Base-by-base conservation (phyloP, 1,140 invertebrate species). In the Drosophila repleta region DNA sequence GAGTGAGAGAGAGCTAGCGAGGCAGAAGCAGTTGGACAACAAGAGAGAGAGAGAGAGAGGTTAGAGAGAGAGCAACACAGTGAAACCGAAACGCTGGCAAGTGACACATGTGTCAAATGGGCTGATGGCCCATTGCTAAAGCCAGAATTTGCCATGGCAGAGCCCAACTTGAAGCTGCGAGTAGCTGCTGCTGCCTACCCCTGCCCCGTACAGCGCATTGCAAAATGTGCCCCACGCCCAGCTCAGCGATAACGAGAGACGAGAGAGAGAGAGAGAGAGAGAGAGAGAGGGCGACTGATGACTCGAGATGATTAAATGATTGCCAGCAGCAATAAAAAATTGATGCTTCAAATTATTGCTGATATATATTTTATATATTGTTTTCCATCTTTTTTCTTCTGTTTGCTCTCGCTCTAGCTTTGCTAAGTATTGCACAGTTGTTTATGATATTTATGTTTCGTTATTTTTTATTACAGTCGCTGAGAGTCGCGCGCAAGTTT, bases 91-190 rank as follows among this genome's bases (percentile, higher is more conserved):
- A 82, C 74, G 79, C 68, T 82, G 79, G 76, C 83, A 82, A 87
- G 75, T 87, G 83, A 87, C 83, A 87, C 83, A 87, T 87, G 83
- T 87, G 83, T 87, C 83, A 87, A 87, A 87, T 88, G 82, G 81
- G 71, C 66, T 52, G 81, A 80, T 81, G 83, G 71, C 51, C 39
- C 39, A 43, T 43, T 43, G 39, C 39, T 17, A 70, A 41, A 45
- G 43, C 52, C 65, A 15, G 24, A 77, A 74, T 84, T 73, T 51
- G 76, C 72, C 46, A 71, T 74, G 67, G 29, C 43, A 58, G 20
- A 11, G 46, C 26, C 35, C 8, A 29, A 49, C 18, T 35, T 35
- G 32, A 35, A 13, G 32, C 32, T 13, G 32, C 10, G 32, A 35
- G 32, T 13, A 35, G 11, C 32, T 35, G 6, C 21, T 35, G 35